A percentile compares a stretch with the other conserved stretches of the same genome.
phyloP scores from a whole-genome alignment of 2,888 invertebrate species.

The Drosophila lutescens region DNA sequence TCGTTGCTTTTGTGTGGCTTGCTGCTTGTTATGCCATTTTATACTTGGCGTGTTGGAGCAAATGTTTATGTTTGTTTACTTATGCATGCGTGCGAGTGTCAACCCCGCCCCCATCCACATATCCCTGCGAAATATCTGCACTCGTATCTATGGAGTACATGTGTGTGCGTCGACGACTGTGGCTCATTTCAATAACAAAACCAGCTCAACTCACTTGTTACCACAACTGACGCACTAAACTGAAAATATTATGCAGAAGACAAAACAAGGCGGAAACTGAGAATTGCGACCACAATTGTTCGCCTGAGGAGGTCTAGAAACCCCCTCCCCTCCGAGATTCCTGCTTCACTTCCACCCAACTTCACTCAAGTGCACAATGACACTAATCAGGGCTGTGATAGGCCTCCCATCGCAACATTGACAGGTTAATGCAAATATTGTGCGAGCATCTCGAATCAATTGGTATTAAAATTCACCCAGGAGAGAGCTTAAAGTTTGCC shows the following conservation, averaged over 20 bases:
- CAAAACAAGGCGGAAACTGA: conserved; percentile 63
- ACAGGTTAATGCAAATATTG: conserved; percentile 71
- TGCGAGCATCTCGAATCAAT: conserved; percentile 60
- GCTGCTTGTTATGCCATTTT: conserved; percentile 77
- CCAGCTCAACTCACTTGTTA: conserved; percentile 75
- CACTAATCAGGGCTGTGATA: conserved; percentile 61
- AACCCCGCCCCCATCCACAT: conserved; percentile 37
- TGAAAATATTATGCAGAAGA: conserved; percentile 73
- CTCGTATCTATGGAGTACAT: conserved; percentile 39
- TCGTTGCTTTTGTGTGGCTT: conserved; percentile 65
- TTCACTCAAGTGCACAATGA: conserved; percentile 39
- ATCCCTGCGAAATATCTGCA: conserved; percentile 26
- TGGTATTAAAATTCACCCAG: conserved; percentile 63
- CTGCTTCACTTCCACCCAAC: background rate
- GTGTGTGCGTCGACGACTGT: conserved; percentile 31
- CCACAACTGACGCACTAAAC: conserved; percentile 76
- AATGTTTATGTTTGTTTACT: conserved; percentile 80
- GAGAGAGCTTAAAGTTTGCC: conserved; percentile 35
- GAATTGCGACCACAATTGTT: conserved; percentile 38
- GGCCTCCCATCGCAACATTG: conserved; percentile 31
- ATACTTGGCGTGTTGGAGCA: conserved; percentile 75
- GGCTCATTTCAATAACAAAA: conserved; percentile 79
- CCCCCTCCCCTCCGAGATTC: background rate
- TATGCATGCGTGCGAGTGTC: conserved; percentile 77
- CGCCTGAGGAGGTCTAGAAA: background rate